Evolutionary conservation across 2,797 vertebrate genomes (phyloP).

Genomic region (Cuniculus paca): DNA sequence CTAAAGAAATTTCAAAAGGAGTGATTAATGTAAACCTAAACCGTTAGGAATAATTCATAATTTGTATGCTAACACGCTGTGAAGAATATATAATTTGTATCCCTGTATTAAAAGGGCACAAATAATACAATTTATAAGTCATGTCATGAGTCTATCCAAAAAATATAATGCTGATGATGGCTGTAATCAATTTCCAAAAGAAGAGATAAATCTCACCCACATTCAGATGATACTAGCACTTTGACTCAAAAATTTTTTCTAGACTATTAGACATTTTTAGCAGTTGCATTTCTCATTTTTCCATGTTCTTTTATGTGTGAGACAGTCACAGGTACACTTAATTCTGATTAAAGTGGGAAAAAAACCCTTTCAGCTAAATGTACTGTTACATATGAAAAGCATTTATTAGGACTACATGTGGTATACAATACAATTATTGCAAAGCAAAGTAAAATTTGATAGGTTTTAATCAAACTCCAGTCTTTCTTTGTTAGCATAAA

Average conservation of each 20-base stretch:
- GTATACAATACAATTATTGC: background rate
- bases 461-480: background rate
- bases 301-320: background rate
- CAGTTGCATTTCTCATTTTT: background rate
- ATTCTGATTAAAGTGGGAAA: constrained; percentile 30
- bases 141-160: background rate
- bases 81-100: background rate
- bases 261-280: background rate
- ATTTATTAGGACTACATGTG: background rate
- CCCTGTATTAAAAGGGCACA: constrained; percentile 19
- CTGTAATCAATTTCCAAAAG: constrained; percentile 48
- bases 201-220: constrained; percentile 24
- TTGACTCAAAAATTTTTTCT: constrained; percentile 31
- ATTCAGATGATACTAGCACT: constrained; percentile 3
- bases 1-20: constrained; percentile 68
- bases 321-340: background rate
- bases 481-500: background rate
- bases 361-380: background rate
- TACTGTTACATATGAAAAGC: constrained; percentile 17
- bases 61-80: background rate
- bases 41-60: constrained; percentile 21
- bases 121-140: constrained; percentile 37
- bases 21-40: constrained; percentile 59
- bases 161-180: constrained; percentile 29
- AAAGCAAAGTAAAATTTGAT: background rate